Percentiles rank a stretch among this genome's conserved stretches.
Conservation (phyloP, 1,140 invertebrate genomes). For the fruit fly (Drosophila melanogaster) region DNA sequence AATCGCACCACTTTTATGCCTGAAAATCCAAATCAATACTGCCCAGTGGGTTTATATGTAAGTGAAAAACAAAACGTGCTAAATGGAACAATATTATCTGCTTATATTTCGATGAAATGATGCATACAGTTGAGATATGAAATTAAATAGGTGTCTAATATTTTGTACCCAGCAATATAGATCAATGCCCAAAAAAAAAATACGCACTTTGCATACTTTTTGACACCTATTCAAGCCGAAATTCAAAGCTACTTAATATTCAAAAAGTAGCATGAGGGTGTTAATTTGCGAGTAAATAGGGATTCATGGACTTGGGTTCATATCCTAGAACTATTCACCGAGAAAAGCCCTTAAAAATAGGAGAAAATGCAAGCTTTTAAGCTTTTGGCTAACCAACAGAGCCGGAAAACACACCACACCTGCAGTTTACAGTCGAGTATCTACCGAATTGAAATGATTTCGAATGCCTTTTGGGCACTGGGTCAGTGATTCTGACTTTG, state of each 20-base stretch:
- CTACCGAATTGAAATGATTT: background rate
- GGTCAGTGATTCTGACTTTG: constrained; percentile 23
- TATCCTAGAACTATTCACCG: too few relatives aligned
- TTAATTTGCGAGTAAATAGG: too few relatives aligned
- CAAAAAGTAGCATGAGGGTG: too few relatives aligned
- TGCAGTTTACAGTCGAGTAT: background rate
- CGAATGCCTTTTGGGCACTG: constrained; percentile 13
- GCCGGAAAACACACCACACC: constrained; percentile 25
- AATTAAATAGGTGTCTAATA: too few relatives aligned
- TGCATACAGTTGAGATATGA: too few relatives aligned
- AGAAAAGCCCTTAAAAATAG: constrained; percentile 6
- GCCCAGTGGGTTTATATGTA: constrained; percentile 8
- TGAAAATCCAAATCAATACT: constrained; percentile 39
- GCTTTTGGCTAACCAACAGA: constrained; percentile 6
- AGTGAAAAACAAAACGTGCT: background rate
- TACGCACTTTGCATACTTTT: too few relatives aligned
- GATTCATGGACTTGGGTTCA: too few relatives aligned
- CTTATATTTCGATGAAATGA: background rate
- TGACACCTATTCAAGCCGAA: too few relatives aligned
- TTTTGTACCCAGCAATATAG: too few relatives aligned
- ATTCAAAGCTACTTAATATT: too few relatives aligned
- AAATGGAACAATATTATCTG: background rate
- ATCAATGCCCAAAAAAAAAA: too few relatives aligned
- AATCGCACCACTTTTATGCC: constrained; percentile 13
- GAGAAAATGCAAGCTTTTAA: constrained; percentile 20